Evolutionary conservation across 2,797 vertebrate species (phyloP), one percentile per base, ranked within the genome.

Genomic region (Notolabrus celidotus): DNA sequence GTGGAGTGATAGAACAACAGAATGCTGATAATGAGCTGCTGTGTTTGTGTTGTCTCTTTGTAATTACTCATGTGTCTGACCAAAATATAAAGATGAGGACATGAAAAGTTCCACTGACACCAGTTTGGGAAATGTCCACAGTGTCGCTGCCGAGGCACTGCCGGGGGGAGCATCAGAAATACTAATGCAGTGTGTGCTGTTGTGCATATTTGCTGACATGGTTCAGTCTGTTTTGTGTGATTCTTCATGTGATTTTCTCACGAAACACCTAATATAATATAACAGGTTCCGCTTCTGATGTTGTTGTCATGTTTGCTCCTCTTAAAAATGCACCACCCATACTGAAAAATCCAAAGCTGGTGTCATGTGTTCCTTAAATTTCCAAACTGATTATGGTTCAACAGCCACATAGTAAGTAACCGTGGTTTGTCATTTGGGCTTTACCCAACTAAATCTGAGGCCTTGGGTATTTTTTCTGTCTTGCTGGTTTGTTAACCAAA

Each of bases 11-110:
- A 59, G 84, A 86, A 85, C 71, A 88, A 81, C 80, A 83, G 79
- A 79, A 89, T 81, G 72, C 71, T 73, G 81, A 90, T 90, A 91
- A 90, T 89, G 85, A 90, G 87, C 85, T 77, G 64, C 67, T 74
- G 69, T 56, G 83, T 77, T 74, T 86, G 70, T 79, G 71, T 79
- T 82, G 76, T 86, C 42, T 79, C 80, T 86, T 79, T 86, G 72
- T 83, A 86, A 92, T 88, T 89, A 86, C 70, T 86, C 69, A 68
- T 74, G 71, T 82, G 80, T 84, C 81, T 74, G 79, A 83, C 81
- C 77, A 56, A 88, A 87, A 87, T 88, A 85, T 80, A 63, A 89
- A 87, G 56, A 83, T 71, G 61, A 66, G 51, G 55, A 78, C 65
- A 49, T 57, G 55, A 57, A 71, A 74, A 71, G 39, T 55, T 71